A percentile compares a stretch with the other conserved stretches of the same genome.
phyloP scores from a whole-genome alignment of 1,140 invertebrate genomes.

The Microplitis mediator region DNA sequence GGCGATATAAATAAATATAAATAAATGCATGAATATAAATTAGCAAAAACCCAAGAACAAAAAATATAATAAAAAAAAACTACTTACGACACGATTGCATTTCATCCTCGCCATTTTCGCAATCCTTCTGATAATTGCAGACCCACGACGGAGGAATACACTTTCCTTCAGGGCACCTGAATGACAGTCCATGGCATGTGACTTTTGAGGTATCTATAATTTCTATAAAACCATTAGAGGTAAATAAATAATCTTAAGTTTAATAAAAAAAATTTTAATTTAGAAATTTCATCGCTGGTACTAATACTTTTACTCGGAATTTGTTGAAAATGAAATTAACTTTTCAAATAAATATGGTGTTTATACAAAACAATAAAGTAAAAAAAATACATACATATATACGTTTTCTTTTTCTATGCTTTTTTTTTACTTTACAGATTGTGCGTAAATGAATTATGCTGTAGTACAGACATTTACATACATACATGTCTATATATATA shows the following conservation, averaged over 20 bases:
- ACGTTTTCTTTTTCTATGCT: neutral
- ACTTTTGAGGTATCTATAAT: neutral
- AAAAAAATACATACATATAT: no score
- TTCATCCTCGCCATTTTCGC: conserved; percentile 88
- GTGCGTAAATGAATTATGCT: neutral
- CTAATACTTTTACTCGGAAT: neutral
- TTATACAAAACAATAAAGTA: no score
- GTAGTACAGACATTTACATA: conserved; percentile 21
- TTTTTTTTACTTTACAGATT: neutral
- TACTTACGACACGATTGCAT: conserved; percentile 87
- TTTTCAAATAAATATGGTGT: no score
- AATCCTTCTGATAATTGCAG: conserved; percentile 91
- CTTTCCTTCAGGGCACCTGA: conserved; percentile 81
- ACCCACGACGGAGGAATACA: conserved; percentile 84
- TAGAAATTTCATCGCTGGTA: no score
- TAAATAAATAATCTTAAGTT: neutral
- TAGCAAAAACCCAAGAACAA: conserved; percentile 4
- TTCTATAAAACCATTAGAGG: neutral
- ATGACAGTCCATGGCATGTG: conserved; percentile 48
- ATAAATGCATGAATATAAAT: conserved; percentile 1
- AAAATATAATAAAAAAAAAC: conserved; percentile 28
- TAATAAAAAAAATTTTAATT: no score
- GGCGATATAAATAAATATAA: neutral
- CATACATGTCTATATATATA: no score
- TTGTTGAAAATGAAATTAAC: neutral